Evolutionary conservation across 2,797 vertebrate species (phyloP).

Genomic region (Mormyrus hasselquistii): DNA sequence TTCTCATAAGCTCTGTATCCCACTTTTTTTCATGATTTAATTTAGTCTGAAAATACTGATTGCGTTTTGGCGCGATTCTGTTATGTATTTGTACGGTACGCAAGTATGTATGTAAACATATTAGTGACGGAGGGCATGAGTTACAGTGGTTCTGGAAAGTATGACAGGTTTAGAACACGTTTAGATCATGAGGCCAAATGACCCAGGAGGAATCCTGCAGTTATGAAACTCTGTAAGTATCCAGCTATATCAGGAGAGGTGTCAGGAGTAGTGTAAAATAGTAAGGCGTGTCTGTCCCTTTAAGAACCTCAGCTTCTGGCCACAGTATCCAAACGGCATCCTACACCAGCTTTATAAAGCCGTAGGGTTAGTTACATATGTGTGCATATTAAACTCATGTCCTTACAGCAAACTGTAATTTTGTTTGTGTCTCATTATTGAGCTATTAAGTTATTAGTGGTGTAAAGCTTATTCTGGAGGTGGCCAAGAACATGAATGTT

Average conservation of each 20-base stretch:
- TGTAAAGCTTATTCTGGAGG: background rate
- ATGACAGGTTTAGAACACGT: background rate
- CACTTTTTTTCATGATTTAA: background rate
- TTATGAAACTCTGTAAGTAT: background rate
- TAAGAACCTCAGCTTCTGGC: background rate
- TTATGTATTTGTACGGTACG: background rate
- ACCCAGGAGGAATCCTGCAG: background rate
- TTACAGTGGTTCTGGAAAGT: background rate
- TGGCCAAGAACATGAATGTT: background rate
- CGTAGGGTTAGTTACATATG: background rate
- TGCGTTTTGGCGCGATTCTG: background rate
- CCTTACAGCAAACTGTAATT: background rate
- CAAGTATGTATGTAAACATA: constrained; percentile 5
- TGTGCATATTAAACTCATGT: background rate
- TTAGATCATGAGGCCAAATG: background rate
- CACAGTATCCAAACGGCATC: background rate
- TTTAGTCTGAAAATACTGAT: background rate
- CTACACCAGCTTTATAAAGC: background rate
- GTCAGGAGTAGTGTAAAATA: background rate
- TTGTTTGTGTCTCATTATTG: background rate
- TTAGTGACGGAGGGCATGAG: background rate
- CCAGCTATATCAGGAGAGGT: background rate
- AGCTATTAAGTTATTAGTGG: background rate
- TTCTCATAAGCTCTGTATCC: background rate
- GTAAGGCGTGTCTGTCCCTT: background rate